phyloP scores from a whole-genome alignment of 1,140 invertebrate genomes.

The Aphaenogaster ashmeadi region DNA sequence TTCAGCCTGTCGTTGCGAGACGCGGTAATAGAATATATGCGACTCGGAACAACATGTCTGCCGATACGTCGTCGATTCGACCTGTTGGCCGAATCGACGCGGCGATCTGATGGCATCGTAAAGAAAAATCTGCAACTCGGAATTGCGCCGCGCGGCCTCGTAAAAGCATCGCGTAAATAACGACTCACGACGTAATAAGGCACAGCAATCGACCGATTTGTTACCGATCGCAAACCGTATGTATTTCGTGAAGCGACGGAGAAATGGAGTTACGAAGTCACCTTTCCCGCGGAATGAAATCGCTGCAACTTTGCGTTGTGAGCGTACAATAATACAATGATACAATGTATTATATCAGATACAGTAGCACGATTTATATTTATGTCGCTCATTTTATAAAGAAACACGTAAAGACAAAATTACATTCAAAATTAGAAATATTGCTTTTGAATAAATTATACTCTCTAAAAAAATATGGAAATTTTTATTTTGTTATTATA shows the following conservation, averaged over 20 bases:
- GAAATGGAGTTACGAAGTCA: not conserved
- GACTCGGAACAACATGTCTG: not conserved
- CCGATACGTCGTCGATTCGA: not conserved
- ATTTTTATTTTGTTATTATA: not conserved
- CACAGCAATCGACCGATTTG: conserved; percentile 15
- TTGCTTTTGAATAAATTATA: not conserved
- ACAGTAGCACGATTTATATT: not conserved
- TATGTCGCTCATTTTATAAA: not conserved
- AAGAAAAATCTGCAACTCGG: conserved; percentile 65
- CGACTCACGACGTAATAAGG: conserved; percentile 20
- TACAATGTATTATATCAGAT: not conserved
- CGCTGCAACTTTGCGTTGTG: not conserved
- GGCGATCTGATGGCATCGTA: not conserved
- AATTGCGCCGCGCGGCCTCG: conserved; percentile 47
- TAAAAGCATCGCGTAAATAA: conserved; percentile 68
- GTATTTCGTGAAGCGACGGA: not conserved
- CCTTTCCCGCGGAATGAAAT: not conserved
- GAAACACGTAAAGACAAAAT: not conserved
- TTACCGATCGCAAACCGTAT: not conserved
- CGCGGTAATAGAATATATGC: not conserved
- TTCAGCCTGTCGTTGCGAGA: not conserved
- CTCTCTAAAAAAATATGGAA: not conserved
- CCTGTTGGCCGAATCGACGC: not conserved
- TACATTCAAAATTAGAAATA: not conserved
- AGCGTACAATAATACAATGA: not conserved